Evolutionary conservation across 2,888 invertebrate genomes (phyloP).

Genomic region (Caenorhabditis becei): DNA sequence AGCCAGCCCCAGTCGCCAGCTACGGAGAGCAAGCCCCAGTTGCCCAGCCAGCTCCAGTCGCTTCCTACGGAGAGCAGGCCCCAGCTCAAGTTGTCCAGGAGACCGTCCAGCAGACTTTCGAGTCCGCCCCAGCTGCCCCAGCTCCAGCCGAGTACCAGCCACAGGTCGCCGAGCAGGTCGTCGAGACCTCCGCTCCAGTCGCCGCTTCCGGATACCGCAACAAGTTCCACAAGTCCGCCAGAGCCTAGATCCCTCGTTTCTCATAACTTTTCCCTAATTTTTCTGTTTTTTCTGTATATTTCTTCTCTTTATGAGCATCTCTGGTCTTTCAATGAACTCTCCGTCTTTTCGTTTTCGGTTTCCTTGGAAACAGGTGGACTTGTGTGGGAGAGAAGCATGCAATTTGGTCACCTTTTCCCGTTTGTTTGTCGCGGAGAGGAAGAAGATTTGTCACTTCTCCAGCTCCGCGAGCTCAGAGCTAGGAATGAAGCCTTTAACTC

Average conservation of each 20-base stretch:
- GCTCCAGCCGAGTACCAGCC: constrained; percentile 22
- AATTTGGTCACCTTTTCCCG: no score
- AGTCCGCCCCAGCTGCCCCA: constrained; percentile 30
- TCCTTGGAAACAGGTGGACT: not conserved
- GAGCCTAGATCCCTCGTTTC: constrained; percentile 52
- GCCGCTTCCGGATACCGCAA: constrained; percentile 53
- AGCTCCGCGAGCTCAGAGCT: no score
- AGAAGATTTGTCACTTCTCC: not conserved
- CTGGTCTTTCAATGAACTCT: constrained; percentile 54
- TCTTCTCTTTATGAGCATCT: constrained; percentile 46
- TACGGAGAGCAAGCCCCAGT: constrained; percentile 23
- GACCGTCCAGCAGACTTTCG: constrained; percentile 36
- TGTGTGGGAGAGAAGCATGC: no score
- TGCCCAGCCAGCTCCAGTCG: constrained; percentile 38
- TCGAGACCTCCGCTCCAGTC: constrained; percentile 37
- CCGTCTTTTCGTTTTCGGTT: constrained; percentile 28
- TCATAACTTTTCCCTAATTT: constrained; percentile 3
- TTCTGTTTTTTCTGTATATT: constrained; percentile 56
- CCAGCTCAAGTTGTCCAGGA: constrained; percentile 4
- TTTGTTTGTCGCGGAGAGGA: not conserved
- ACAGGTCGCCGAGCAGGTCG: constrained; percentile 31
- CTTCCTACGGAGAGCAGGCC: constrained; percentile 54
- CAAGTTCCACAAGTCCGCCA: constrained; percentile 57
- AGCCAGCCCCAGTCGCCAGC: constrained; percentile 32
- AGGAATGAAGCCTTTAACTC: not conserved